A percentile compares a stretch with the other conserved stretches of the same genome.
Conservation (phyloP, 2,113 vertebrate genomes). For the Vanacampus margaritifer region DNA sequence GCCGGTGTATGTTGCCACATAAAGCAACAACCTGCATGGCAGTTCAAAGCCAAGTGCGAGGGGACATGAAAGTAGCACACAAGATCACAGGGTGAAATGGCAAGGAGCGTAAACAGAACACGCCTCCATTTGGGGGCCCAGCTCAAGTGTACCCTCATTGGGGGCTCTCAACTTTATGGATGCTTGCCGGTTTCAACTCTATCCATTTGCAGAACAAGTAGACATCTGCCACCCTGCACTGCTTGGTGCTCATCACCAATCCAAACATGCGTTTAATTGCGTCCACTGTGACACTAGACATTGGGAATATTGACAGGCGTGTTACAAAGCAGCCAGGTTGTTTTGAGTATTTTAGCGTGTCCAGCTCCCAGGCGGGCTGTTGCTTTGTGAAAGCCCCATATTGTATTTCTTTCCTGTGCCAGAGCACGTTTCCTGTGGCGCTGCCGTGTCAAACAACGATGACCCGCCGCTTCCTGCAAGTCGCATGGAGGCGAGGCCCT, state of each 20-base stretch:
- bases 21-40: constrained; percentile 59
- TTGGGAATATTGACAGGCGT: constrained; percentile 61
- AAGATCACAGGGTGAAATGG: constrained; percentile 57
- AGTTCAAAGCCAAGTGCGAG: constrained; percentile 67
- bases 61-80: constrained; percentile 69
- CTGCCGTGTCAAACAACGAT: constrained; percentile 76
- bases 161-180: constrained; percentile 27
- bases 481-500: constrained; percentile 72
- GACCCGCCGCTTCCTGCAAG: constrained; percentile 86
- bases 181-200: constrained; percentile 1
- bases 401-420: constrained; percentile 91
- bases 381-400: constrained; percentile 72
- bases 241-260: constrained; percentile 26
- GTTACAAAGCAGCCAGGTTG: constrained; percentile 53
- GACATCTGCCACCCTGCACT: neutral
- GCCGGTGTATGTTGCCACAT: constrained; percentile 28
- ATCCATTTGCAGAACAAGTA: neutral
- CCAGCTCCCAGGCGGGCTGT: constrained; percentile 56
- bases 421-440: constrained; percentile 81
- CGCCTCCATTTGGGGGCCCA: constrained; percentile 43
- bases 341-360: constrained; percentile 65
- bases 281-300: constrained; percentile 34
- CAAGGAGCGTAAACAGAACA: constrained; percentile 58
- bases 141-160: constrained; percentile 52
- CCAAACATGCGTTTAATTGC: constrained; percentile 53